phyloP scores from a whole-genome alignment of 2,888 invertebrate species.

The Iselma pallidipennis region DNA sequence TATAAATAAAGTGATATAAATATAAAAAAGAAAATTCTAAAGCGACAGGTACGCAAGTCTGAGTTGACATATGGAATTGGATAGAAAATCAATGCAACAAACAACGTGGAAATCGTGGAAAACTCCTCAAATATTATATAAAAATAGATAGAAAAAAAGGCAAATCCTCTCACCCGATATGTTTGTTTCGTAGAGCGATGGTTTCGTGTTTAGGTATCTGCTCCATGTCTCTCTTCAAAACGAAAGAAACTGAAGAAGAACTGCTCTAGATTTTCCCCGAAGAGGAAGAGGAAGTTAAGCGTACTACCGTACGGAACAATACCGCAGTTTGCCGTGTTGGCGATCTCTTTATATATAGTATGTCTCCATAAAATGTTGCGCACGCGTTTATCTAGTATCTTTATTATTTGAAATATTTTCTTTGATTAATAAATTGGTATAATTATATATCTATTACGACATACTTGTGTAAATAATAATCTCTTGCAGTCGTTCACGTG shows the following conservation, averaged over 20 bases:
- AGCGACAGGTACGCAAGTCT: background rate
- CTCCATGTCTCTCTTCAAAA: slow-evolving; percentile 10
- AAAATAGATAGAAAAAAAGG: too few species aligned
- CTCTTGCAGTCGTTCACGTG: too few species aligned
- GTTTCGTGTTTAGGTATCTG: slow-evolving; percentile 76
- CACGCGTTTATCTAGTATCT: background rate
- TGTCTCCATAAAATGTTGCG: background rate
- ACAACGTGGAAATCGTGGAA: background rate
- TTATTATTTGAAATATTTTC: too few species aligned
- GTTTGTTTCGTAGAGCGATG: slow-evolving; percentile 76
- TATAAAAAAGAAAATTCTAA: background rate
- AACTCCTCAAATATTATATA: background rate
- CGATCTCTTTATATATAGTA: background rate
- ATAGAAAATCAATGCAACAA: slow-evolving; percentile 5
- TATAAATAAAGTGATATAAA: too few species aligned
- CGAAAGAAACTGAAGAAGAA: background rate
- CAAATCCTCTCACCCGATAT: slow-evolving; percentile 74
- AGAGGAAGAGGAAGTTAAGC: background rate
- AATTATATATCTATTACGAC: too few species aligned
- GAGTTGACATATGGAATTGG: background rate
- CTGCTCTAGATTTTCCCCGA: background rate
- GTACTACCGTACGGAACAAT: background rate
- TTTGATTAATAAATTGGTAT: too few species aligned
- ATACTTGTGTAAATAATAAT: too few species aligned
- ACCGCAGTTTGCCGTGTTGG: background rate